A percentile compares a stretch with the other conserved stretches of the same genome.
These are phyloP conservation scores for Plagodis pulveraria DNA, from an alignment of 2,888 invertebrate species.

Conservation along the genomic window DNA sequence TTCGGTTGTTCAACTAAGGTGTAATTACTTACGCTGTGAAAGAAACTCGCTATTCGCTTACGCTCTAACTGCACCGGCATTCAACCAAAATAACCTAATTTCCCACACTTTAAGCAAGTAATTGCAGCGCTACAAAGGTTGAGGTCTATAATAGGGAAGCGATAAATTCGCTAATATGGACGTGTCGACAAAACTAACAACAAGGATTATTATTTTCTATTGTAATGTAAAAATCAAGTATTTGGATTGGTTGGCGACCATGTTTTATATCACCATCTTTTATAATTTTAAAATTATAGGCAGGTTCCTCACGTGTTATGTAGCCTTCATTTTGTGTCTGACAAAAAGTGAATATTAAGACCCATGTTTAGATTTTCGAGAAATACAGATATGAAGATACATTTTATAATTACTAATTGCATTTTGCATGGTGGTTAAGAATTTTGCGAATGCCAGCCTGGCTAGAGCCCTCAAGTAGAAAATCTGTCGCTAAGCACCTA, in stretches of 20 bases:
- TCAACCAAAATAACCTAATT: slow-evolving; percentile 55
- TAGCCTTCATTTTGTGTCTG: too few relatives aligned
- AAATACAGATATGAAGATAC: too few relatives aligned
- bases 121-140: slow-evolving; percentile 51
- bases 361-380: too few relatives aligned
- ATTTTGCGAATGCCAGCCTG: too few relatives aligned
- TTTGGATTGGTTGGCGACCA: slow-evolving; percentile 19
- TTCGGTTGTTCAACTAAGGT: too few relatives aligned
- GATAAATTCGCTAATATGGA: slow-evolving; percentile 68
- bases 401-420: too few relatives aligned
- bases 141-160: slow-evolving; percentile 51
- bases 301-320: too few relatives aligned
- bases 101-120: slow-evolving; percentile 75
- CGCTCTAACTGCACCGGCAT: slow-evolving; percentile 20
- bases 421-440: too few relatives aligned
- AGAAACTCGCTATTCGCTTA: slow-evolving; percentile 39
- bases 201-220: slow-evolving; percentile 56
- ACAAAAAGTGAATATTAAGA: too few relatives aligned
- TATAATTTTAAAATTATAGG: too few relatives aligned
- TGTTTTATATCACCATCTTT: neutral
- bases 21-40: neutral
- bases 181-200: slow-evolving; percentile 71
- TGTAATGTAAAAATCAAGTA: slow-evolving; percentile 33
- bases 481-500: too few relatives aligned
- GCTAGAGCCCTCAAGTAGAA: too few relatives aligned